Evolutionary conservation across 2,797 vertebrate species (phyloP).

Genomic region (Cichlasoma orientale): DNA sequence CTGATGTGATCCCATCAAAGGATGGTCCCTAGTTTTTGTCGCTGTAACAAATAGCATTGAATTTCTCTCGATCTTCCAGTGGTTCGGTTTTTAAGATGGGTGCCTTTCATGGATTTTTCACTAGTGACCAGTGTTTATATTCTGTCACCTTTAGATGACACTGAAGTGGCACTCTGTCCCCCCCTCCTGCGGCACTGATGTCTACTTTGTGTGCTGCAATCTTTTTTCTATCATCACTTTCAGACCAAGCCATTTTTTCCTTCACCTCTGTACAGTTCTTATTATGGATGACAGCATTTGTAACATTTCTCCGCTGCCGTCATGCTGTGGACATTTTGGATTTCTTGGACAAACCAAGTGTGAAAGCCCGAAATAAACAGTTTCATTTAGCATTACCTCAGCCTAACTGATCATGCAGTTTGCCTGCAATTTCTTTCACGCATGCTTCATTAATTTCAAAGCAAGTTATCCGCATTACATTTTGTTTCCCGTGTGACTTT

Average conservation of each 20-base stretch:
- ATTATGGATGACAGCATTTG: constrained; percentile 10
- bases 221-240: constrained; percentile 18
- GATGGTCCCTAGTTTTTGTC: background rate
- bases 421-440: background rate
- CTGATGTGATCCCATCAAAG: background rate
- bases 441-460: background rate
- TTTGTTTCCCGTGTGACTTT: background rate
- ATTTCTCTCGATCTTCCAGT: background rate
- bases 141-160: constrained; percentile 39
- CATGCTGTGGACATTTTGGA: background rate
- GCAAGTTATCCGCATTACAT: background rate
- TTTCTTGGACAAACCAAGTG: constrained; percentile 9
- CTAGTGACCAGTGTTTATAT: constrained; percentile 11
- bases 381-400: background rate
- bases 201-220: constrained; percentile 39
- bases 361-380: background rate
- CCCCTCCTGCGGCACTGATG: constrained; percentile 23
- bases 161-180: constrained; percentile 17
- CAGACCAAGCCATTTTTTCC: constrained; percentile 16
- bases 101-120: constrained; percentile 20
- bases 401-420: background rate
- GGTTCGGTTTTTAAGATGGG: background rate
- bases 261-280: constrained; percentile 15
- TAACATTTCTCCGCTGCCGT: constrained; percentile 16
- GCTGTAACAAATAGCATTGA: background rate